Percentiles rank a stretch among this genome's conserved stretches.
Conservation (phyloP, 2,113 vertebrate species). For the Phrynosoma platyrhinos region DNA sequence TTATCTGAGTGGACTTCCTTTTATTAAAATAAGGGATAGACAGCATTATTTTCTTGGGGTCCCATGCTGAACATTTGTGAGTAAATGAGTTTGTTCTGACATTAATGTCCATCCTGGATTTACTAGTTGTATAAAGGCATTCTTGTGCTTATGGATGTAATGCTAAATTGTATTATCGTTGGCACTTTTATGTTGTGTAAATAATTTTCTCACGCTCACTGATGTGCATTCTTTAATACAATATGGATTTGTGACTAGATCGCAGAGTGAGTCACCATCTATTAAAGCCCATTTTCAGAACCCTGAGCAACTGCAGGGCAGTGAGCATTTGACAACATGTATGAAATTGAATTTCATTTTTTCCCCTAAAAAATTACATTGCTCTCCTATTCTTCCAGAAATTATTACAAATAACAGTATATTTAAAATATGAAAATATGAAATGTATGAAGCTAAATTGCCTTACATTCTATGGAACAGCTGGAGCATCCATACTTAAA, state of each 20-base stretch:
- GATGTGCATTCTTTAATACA: conserved; percentile 32
- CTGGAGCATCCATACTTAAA: neutral
- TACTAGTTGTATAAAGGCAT: conserved; percentile 54
- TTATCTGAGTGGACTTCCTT: conserved; percentile 15
- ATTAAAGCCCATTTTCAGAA: conserved; percentile 1
- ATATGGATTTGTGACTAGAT: conserved; percentile 29
- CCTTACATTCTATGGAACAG: neutral
- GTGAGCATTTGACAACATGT: neutral
- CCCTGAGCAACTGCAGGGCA: neutral
- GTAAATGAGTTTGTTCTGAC: conserved; percentile 47
- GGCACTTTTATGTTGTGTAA: conserved; percentile 48
- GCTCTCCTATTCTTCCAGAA: neutral
- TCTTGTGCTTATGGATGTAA: conserved; percentile 38
- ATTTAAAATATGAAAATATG: neutral
- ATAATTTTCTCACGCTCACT: conserved; percentile 12
- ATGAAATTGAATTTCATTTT: neutral
- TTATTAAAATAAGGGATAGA: conserved; percentile 40
- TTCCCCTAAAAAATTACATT: neutral
- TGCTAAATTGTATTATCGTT: conserved; percentile 39
- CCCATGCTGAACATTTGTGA: conserved; percentile 44
- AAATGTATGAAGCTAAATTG: neutral
- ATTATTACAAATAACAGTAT: neutral
- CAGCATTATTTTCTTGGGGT: conserved; percentile 43
- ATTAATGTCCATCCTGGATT: conserved; percentile 44
- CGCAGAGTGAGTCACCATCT: conserved; percentile 38